Evolutionary conservation across 1,140 invertebrate species (phyloP).

Genomic region (Platyscapa corneri): DNA sequence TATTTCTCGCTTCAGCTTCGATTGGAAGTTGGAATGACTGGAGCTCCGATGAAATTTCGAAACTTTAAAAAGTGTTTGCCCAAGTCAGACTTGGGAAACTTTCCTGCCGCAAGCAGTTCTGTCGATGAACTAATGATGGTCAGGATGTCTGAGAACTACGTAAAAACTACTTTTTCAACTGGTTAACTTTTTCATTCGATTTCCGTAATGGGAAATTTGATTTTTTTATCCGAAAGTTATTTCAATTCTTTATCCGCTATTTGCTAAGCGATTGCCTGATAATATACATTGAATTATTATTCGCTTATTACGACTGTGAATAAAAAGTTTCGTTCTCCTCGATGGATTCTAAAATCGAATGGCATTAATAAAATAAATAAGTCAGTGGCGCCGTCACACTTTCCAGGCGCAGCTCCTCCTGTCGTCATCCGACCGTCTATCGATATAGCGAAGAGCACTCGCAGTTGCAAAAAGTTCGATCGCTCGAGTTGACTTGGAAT

Average conservation of each 20-base stretch:
- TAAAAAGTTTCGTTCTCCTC: too few species aligned
- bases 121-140: conserved; percentile 31
- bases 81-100: conserved; percentile 31
- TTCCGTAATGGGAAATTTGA: background rate
- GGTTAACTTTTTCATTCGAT: background rate
- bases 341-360: too few species aligned
- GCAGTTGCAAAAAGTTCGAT: too few species aligned
- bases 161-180: background rate
- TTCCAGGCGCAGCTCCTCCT: too few species aligned
- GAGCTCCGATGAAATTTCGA: conserved; percentile 36
- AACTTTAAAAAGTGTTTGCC: conserved; percentile 39
- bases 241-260: background rate
- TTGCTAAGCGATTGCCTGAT: too few species aligned
- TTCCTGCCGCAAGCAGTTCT: conserved; percentile 19
- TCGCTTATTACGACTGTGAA: too few species aligned
- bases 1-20: background rate
- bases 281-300: too few species aligned
- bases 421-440: too few species aligned
- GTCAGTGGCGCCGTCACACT: too few species aligned
- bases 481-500: too few species aligned
- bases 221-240: background rate
- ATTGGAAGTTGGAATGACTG: background rate
- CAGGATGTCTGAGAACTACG: conserved; percentile 10
- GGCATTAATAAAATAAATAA: too few species aligned
- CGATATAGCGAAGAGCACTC: too few species aligned